These are phyloP conservation scores for Urophycis tenuis DNA, from an alignment of 2,797 vertebrate species.

Conservation along the genomic window DNA sequence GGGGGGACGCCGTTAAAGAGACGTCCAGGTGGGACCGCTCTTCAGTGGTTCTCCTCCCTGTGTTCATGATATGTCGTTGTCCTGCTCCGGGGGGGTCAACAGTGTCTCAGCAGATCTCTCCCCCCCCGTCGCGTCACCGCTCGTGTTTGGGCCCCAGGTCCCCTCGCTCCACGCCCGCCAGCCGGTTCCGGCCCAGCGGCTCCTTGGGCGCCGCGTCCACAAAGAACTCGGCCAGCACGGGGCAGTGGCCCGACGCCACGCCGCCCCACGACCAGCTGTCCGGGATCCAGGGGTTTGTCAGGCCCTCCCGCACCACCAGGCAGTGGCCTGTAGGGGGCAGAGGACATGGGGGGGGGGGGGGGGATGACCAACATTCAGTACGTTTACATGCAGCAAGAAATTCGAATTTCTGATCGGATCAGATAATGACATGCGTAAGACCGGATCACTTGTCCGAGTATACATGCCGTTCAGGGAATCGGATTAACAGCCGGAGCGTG, in stretches of 20 bases:
- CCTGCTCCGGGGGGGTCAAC: not conserved
- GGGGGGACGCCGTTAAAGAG: conserved; percentile 15
- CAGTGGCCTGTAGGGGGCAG: conserved; percentile 75
- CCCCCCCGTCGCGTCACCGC: conserved; percentile 69
- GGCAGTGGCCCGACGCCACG: conserved; percentile 89
- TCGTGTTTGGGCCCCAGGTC: conserved; percentile 79
- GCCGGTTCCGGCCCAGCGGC: conserved; percentile 63
- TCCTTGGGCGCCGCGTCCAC: conserved; percentile 74
- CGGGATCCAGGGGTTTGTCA: conserved; percentile 95
- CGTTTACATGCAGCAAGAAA: too few species aligned
- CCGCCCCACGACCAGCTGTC: conserved; percentile 98
- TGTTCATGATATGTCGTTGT: not conserved
- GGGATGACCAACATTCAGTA: too few species aligned
- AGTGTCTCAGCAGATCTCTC: too few species aligned
- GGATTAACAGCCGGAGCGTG: too few species aligned
- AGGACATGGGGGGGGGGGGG: conserved; percentile 13
- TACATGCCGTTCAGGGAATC: too few species aligned
- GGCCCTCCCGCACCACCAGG: conserved; percentile 83
- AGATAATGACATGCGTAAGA: too few species aligned
- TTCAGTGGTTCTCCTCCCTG: not conserved
- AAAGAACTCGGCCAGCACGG: conserved; percentile 83
- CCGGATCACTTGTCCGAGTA: too few species aligned
- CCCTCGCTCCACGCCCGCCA: conserved; percentile 70
- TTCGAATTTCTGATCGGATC: too few species aligned
- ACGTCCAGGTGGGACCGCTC: conserved; percentile 20